phyloP scores from a whole-genome alignment of 2,113 vertebrate genomes.

The Vulpes ferrilata region DNA sequence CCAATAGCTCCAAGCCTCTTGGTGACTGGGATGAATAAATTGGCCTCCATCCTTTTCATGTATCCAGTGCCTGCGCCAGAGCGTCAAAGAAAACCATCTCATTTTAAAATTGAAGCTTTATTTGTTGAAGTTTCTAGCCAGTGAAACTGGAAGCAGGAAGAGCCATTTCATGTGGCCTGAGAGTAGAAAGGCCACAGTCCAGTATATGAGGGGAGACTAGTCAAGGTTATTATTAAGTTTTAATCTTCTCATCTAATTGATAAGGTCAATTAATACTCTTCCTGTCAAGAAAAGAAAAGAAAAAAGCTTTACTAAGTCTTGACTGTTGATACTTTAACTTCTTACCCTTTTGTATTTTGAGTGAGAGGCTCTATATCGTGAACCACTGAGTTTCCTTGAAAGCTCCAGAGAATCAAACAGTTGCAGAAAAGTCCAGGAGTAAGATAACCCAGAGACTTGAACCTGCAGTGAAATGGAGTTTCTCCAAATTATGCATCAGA shows the following conservation, averaged over 20 bases:
- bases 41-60: conserved; percentile 20
- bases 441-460: conserved; percentile 8
- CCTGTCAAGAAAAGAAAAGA: background rate
- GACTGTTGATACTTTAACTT: conserved; percentile 47
- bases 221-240: conserved; percentile 58
- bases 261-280: conserved; percentile 29
- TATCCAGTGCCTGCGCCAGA: background rate
- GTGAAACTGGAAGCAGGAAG: conserved; percentile 52
- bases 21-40: background rate
- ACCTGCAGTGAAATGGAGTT: conserved; percentile 38
- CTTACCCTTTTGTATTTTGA: conserved; percentile 3
- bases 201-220: conserved; percentile 34
- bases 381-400: conserved; percentile 55
- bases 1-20: conserved; percentile 28
- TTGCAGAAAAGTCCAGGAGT: background rate
- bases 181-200: background rate
- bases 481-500: conserved; percentile 51
- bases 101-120: conserved; percentile 56
- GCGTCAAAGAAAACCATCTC: conserved; percentile 56
- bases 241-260: conserved; percentile 51
- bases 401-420: background rate
- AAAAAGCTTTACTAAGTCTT: conserved; percentile 30
- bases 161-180: conserved; percentile 19
- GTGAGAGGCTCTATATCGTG: background rate
- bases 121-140: conserved; percentile 58